Conservation (phyloP, 2,888 invertebrate genomes). For the Meteorus colon region DNA sequence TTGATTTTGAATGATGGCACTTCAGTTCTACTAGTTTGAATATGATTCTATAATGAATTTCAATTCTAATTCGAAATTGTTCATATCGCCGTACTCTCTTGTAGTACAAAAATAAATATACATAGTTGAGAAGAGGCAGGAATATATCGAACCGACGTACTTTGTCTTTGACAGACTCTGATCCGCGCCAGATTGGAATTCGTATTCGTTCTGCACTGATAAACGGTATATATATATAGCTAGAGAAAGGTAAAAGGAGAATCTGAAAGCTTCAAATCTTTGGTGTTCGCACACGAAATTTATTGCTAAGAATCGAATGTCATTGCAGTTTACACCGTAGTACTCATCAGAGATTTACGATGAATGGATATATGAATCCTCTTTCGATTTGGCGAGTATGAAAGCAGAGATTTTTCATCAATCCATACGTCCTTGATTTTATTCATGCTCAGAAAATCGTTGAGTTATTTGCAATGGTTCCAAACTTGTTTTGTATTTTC, state of each 20-base stretch:
- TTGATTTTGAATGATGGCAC: too few relatives aligned
- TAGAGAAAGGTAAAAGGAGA: slow-evolving; percentile 17
- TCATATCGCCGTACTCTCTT: slow-evolving; percentile 20
- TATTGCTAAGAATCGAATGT: slow-evolving; percentile 48
- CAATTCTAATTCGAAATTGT: slow-evolving; percentile 33
- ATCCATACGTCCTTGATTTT: too few relatives aligned
- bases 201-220: slow-evolving; percentile 34
- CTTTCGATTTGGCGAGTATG: too few relatives aligned
- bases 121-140: slow-evolving; percentile 20
- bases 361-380: not conserved
- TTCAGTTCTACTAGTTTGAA: too few relatives aligned
- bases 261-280: slow-evolving; percentile 24
- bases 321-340: slow-evolving; percentile 36
- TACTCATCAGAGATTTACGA: slow-evolving; percentile 15
- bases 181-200: slow-evolving; percentile 48
- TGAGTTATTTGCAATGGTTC: too few relatives aligned
- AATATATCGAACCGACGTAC: slow-evolving; percentile 33
- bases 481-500: too few relatives aligned
- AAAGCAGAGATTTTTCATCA: too few relatives aligned
- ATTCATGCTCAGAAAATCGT: too few relatives aligned
- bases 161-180: slow-evolving; percentile 39
- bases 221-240: slow-evolving; percentile 2
- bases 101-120: slow-evolving; percentile 32
- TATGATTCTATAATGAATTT: not conserved
- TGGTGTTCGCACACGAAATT: slow-evolving; percentile 38